A percentile compares a stretch with the other conserved stretches of the same genome.
Conservation (phyloP, 2,888 invertebrate genomes). For the Saturnia japonica region DNA sequence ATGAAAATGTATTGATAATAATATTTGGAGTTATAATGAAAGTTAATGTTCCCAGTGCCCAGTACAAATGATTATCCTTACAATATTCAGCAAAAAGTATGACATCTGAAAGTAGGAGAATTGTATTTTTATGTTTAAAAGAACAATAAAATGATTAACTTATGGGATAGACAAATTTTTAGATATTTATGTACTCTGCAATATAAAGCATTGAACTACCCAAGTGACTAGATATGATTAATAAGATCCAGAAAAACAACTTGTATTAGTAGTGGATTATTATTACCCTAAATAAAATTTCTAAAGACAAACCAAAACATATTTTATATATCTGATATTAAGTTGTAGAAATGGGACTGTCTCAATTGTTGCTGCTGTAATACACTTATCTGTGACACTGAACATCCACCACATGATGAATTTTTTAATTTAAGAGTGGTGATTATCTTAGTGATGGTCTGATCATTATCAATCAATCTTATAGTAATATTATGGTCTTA, state of each 20-base stretch:
- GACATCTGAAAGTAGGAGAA: conserved; percentile 70
- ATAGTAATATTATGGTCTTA: background rate
- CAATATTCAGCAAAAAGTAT: conserved; percentile 82
- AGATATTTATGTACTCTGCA: background rate
- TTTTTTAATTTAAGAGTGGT: background rate
- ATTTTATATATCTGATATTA: no score
- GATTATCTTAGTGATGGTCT: background rate
- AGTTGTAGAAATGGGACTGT: background rate
- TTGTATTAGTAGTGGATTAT: no score
- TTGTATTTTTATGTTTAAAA: background rate
- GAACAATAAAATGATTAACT: background rate
- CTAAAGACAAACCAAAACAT: no score
- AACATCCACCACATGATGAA: background rate
- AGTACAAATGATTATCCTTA: conserved; percentile 76
- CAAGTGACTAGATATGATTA: background rate
- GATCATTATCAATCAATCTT: background rate
- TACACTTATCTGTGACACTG: background rate
- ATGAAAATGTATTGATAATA: conserved; percentile 82
- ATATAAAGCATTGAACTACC: background rate
- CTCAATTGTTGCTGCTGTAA: background rate
- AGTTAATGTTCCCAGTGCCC: conserved; percentile 79
- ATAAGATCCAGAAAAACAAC: background rate
- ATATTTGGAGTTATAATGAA: conserved; percentile 81
- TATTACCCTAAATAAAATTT: no score
- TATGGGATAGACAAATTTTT: background rate